A percentile compares a stretch with the other conserved stretches of the same genome.
Conservation (phyloP, 2,888 invertebrate species). For the Himalopsyche tibetana region DNA sequence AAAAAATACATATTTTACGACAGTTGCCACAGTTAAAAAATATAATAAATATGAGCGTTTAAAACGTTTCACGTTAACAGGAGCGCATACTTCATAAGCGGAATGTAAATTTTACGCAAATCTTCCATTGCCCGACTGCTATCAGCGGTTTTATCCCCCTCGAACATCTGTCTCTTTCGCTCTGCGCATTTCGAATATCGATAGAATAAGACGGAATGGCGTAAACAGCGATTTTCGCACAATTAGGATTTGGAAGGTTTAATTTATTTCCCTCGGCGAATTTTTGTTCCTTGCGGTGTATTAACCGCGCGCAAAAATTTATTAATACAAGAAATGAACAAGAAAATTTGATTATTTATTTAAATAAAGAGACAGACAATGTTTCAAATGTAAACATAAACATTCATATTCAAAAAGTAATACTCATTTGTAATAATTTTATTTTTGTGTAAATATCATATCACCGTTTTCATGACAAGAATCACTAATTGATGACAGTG, state of each 20-base stretch:
- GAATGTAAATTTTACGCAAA: constrained; percentile 31
- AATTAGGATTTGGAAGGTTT: background rate
- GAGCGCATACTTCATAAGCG: constrained; percentile 11
- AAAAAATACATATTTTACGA: constrained; percentile 29
- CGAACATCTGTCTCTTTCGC: constrained; percentile 10
- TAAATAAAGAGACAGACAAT: no score
- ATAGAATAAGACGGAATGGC: constrained; percentile 13
- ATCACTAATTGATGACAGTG: no score
- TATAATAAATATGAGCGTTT: constrained; percentile 3
- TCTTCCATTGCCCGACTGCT: constrained; percentile 8
- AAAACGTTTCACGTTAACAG: constrained; percentile 31
- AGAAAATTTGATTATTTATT: no score
- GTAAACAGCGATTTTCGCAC: background rate
- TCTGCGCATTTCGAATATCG: background rate
- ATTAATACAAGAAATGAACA: no score
- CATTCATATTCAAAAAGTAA: no score
- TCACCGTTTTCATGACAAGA: no score
- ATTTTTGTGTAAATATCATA: no score
- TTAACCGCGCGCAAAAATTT: no score
- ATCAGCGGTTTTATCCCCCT: constrained; percentile 7
- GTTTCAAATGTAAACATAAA: no score
- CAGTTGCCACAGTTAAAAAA: constrained; percentile 29
- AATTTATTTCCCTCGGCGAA: constrained; percentile 4
- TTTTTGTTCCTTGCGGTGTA: background rate
- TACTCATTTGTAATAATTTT: no score